Evolutionary conservation across 2,797 vertebrate species (phyloP).

Genomic region (Oreonectes daqikongensis): DNA sequence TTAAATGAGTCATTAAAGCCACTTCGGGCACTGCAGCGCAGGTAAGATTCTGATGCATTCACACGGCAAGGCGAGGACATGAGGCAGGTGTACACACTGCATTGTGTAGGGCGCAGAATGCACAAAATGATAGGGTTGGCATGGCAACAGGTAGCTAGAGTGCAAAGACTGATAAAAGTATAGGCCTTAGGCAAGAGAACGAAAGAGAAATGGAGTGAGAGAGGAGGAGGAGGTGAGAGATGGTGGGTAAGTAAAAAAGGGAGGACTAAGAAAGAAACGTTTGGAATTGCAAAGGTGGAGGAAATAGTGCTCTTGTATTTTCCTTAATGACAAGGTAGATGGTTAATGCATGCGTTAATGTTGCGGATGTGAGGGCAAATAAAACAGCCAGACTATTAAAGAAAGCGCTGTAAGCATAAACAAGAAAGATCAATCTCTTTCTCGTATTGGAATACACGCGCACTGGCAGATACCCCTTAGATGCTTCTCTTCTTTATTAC

Average conservation of each 20-base stretch:
- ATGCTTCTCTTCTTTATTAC: slow-evolving; percentile 28
- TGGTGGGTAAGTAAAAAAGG: slow-evolving; percentile 8
- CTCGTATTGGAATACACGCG: neutral
- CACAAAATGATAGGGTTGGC: slow-evolving; percentile 54
- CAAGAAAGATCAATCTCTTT: slow-evolving; percentile 19
- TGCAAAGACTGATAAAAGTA: slow-evolving; percentile 50
- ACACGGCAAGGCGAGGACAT: slow-evolving; percentile 11
- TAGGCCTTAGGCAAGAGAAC: slow-evolving; percentile 47
- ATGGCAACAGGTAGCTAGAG: slow-evolving; percentile 62
- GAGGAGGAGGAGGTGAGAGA: slow-evolving; percentile 18
- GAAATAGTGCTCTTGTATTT: neutral
- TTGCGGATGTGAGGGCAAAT: slow-evolving; percentile 4
- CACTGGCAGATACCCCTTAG: neutral
- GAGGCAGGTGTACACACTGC: slow-evolving; percentile 43
- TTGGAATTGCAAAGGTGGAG: slow-evolving; percentile 2
- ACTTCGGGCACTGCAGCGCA: slow-evolving; percentile 22
- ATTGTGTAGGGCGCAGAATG: slow-evolving; percentile 39
- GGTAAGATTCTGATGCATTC: slow-evolving; percentile 46
- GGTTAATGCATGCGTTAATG: neutral
- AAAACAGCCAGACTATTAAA: slow-evolving; percentile 10
- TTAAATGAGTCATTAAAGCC: slow-evolving; percentile 47
- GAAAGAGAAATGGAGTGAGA: slow-evolving; percentile 26
- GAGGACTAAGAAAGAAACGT: slow-evolving; percentile 1
- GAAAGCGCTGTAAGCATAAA: slow-evolving; percentile 21
- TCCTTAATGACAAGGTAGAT: neutral